phyloP scores from a whole-genome alignment of 2,888 invertebrate genomes.

The Aphrophora alni region DNA sequence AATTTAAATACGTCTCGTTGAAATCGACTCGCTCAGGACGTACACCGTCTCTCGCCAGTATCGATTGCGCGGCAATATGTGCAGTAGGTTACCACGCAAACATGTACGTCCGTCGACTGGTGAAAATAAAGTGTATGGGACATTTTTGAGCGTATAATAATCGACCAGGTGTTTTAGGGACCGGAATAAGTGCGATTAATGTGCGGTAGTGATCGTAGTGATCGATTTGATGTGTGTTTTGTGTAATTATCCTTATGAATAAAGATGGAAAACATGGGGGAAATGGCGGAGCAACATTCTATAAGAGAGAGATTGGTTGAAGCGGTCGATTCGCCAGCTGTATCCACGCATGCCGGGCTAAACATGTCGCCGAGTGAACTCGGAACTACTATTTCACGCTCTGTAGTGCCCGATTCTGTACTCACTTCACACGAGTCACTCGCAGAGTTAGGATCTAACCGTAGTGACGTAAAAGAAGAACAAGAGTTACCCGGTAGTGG shows the following conservation, averaged over 20 bases:
- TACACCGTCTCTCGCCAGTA: not conserved
- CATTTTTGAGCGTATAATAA: constrained; percentile 38
- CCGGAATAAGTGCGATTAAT: constrained; percentile 12
- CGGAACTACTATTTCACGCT: constrained; percentile 30
- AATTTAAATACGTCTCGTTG: too few relatives aligned
- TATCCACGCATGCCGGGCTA: constrained; percentile 56
- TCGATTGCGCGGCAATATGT: not conserved
- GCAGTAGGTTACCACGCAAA: constrained; percentile 32
- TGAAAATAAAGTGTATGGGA: constrained; percentile 34
- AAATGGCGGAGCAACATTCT: constrained; percentile 52
- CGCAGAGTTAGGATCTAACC: constrained; percentile 57
- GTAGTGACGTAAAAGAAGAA: constrained; percentile 59
- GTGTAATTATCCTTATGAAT: constrained; percentile 44
- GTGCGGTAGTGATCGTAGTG: constrained; percentile 28
- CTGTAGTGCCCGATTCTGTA: constrained; percentile 38
- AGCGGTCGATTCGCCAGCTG: constrained; percentile 60
- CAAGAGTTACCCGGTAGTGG: constrained; percentile 42
- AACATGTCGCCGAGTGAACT: constrained; percentile 35
- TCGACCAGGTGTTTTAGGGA: constrained; percentile 13
- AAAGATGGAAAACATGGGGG: constrained; percentile 50
- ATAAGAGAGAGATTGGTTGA: constrained; percentile 54
- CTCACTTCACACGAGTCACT: constrained; percentile 54
- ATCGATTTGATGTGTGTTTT: not conserved
- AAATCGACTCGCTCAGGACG: too few relatives aligned
- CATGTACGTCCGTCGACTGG: constrained; percentile 38